Base-by-base conservation (phyloP, 2,888 invertebrate genomes). In the Lampropteryx suffumata region DNA sequence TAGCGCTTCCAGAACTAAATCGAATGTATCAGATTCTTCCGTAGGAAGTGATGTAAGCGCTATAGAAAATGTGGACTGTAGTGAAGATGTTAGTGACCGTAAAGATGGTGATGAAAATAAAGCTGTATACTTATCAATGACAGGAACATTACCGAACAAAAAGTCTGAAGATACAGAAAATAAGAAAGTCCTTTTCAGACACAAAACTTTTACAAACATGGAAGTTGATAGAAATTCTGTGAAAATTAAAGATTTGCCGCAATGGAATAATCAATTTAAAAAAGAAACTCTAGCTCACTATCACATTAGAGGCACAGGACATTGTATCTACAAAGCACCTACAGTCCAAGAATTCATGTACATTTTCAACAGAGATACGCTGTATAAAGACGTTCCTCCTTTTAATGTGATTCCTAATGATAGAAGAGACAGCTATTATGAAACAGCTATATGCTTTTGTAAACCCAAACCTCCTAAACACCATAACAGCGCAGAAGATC, bases 371-470 rank as follows among this genome's bases (percentile, higher is more conserved):
- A 82, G 84, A 65, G 88, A 90, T 11, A 84, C 88, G 5, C 69
- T 88, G 24, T 74, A 79, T 48, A 75, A 73, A 57, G 79, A 84
- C 50, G 75, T 74, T 4, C 73, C 79, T 29, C 81, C 84, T 1
- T 83, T 85, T 59, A 71, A 69, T 8, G 83, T 82, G 69, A 62
- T 79, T 5, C 70, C 77, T 5, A 79, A 77, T 57, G 62, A 74
- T 29, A 82, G 76, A 60, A 74, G 84, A 54, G 81, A 86, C 46
- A 85, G 85, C 61, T 83, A 83, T 64, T 86, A 73, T 62, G 90
- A 90, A 75, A 86, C 87, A n/a, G 85, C 85, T 9, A 86, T 91
- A 54, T 91, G 91, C 56, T 91, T 90, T 63, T 91, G 91, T 71
- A 83, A 77, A 56, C 84, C 84, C 1, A 73, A 64, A 57, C 81